Percentiles rank a stretch among this genome's conserved stretches.
These are phyloP conservation scores for Tholera decimalis DNA, from an alignment of 2,888 invertebrate genomes.

Conservation along the genomic window DNA sequence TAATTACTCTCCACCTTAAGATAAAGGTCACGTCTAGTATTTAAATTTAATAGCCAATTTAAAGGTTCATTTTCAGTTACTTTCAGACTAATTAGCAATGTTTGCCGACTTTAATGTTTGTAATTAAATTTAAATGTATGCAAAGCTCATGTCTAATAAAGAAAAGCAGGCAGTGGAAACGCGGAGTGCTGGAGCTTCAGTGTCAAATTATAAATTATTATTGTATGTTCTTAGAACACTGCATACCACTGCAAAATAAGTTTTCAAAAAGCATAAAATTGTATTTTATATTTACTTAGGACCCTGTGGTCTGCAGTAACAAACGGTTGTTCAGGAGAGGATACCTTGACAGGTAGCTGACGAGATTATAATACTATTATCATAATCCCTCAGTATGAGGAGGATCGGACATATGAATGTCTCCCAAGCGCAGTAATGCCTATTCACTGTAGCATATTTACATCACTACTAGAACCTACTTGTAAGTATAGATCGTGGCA, in stretches of 20 bases:
- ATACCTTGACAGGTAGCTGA: neutral
- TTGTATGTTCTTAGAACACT: conserved; percentile 13
- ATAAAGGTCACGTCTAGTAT: neutral
- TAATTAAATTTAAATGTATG: conserved; percentile 27
- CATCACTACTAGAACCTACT: neutral
- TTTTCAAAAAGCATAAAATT: neutral
- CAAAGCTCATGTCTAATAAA: conserved; percentile 7
- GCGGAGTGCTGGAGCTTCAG: conserved; percentile 4
- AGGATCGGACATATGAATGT: conserved; percentile 16
- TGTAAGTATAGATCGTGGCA: neutral
- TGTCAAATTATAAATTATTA: conserved; percentile 26
- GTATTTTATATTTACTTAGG: neutral
- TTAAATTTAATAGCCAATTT: conserved; percentile 4
- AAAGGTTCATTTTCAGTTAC: conserved; percentile 1
- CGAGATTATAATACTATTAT: conserved; percentile 21
- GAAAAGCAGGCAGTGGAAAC: conserved; percentile 18
- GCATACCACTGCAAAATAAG: neutral
- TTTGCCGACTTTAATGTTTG: conserved; percentile 17
- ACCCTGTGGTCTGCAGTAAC: neutral
- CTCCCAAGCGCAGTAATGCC: neutral
- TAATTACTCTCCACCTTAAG: no score
- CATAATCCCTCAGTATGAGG: conserved; percentile 1
- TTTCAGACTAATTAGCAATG: conserved; percentile 9
- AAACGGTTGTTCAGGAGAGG: neutral
- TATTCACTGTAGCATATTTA: neutral